Evolutionary conservation across 2,113 vertebrate genomes (phyloP), one percentile per base, ranked within the genome.

Genomic region (Bubo scandiacus): DNA sequence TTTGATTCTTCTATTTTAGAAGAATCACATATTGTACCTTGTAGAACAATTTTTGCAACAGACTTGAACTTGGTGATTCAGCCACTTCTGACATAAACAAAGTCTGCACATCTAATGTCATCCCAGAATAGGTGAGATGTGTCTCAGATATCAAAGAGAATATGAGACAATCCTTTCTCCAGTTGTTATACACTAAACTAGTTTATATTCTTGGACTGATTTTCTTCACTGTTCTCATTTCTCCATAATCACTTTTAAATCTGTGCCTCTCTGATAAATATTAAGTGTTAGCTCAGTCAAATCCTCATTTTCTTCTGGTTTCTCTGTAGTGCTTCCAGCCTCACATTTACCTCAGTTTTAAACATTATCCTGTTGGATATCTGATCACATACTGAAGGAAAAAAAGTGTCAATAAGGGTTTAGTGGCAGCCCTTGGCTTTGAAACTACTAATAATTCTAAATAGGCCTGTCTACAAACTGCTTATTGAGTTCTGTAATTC

Each of bases 331-430:
- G 15, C 8, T 52, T 84, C 34, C 34, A 67, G 42, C 12, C 16
- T 2, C 45, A 67, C 42, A 11, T 32, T 36, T 67, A 34, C 6
- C 12, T 49, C 40, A 55, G 23, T 47, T 38, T 82, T 78, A 34
- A 57, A 34, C 5, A 13, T 18, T 34, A 18, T 15, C 36, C 58
- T 52, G 12, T n/a, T 38, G 23, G 40, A 66, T 9, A 62, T 30
- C 25, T 58, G 16, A 36, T 52, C 4, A 5, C 1, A 1, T 42
- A 47, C 1, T 61, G n/a, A 52, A 66, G 26, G 9, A 4, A 20
- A n/a, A 47, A 62, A 30, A 36, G 4, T 6, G 11, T 34, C 19
- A 17, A 12, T 62, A 51, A 84, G 54, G 12, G 18, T 36, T 63
- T 68, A 81, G 23, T 52, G 20, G 29, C n/a, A 70, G 55, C 47